Evolutionary conservation across 2,113 vertebrate genomes (phyloP).

Genomic region (Coturnix japonica): DNA sequence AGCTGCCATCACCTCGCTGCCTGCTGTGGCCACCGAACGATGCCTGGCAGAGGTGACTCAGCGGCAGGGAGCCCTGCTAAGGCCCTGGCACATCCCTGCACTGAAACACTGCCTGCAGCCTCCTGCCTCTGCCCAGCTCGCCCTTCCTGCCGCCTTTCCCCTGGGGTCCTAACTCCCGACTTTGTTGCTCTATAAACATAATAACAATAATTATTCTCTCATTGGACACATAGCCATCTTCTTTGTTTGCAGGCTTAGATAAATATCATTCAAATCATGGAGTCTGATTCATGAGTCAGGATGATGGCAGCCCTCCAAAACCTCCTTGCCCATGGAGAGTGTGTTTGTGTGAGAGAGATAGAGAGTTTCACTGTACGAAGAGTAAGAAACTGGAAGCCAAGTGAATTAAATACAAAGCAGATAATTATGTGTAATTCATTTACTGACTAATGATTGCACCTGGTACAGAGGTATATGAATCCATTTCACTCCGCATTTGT

Average conservation of each 20-base stretch:
- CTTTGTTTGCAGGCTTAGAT: constrained; percentile 69
- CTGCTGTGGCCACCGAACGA: neutral
- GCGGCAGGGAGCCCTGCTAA: neutral
- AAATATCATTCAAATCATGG: constrained; percentile 51
- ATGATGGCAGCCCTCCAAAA: constrained; percentile 50
- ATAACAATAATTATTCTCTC: constrained; percentile 67
- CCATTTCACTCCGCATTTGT: constrained; percentile 32
- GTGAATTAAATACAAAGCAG: constrained; percentile 70
- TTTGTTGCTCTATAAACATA: constrained; percentile 68
- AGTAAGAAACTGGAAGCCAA: constrained; percentile 71
- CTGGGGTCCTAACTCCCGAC: constrained; percentile 62
- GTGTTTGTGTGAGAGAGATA: constrained; percentile 36
- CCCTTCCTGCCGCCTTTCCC: constrained; percentile 48
- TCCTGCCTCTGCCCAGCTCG: constrained; percentile 39
- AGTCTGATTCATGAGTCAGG: constrained; percentile 59
- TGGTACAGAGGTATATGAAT: constrained; percentile 63
- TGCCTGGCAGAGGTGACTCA: constrained; percentile 19
- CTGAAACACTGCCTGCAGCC: constrained; percentile 16
- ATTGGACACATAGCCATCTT: constrained; percentile 58
- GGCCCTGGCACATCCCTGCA: constrained; percentile 10
- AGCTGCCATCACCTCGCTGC: neutral
- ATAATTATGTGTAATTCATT: constrained; percentile 77
- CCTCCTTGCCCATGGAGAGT: constrained; percentile 41
- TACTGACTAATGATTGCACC: constrained; percentile 76
- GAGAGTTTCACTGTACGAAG: constrained; percentile 46